These are phyloP conservation scores for Periophthalmodon schlosseri DNA, from an alignment of 2,113 vertebrate species.

Conservation along the genomic window DNA sequence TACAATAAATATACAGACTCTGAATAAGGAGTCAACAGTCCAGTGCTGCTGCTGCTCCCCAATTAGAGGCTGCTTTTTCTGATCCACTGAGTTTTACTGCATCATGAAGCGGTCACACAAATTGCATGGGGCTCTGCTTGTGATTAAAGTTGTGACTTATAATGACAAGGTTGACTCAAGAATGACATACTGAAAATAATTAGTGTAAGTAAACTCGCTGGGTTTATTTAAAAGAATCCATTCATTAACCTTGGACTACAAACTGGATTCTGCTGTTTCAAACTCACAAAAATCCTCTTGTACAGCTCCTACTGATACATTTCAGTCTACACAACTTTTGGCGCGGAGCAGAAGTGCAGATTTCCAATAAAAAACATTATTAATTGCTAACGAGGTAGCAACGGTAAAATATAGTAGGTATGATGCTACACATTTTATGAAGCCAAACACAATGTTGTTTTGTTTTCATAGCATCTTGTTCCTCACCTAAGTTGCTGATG, in stretches of 20 bases:
- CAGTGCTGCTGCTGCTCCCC: slow-evolving; percentile 26
- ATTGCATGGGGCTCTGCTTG: slow-evolving; percentile 23
- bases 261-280: not conserved
- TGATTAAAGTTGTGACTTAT: slow-evolving; percentile 28
- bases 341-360: too few relatives aligned
- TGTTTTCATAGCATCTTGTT: too few relatives aligned
- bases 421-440: too few relatives aligned
- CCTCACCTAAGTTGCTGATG: too few relatives aligned
- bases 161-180: slow-evolving; percentile 25
- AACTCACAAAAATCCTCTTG: not conserved
- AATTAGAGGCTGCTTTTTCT: slow-evolving; percentile 52
- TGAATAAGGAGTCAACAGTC: slow-evolving; percentile 45
- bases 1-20: slow-evolving; percentile 10
- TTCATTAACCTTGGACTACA: not conserved
- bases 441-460: too few relatives aligned
- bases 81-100: slow-evolving; percentile 48
- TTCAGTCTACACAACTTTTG: too few relatives aligned
- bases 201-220: not conserved
- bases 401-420: too few relatives aligned
- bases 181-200: slow-evolving; percentile 1
- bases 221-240: not conserved
- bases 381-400: too few relatives aligned
- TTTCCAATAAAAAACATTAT: too few relatives aligned
- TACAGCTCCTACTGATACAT: not conserved
- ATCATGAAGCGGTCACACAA: slow-evolving; percentile 20